Evolutionary conservation across 2,888 invertebrate species (phyloP).

Genomic region (Hyles lineata): DNA sequence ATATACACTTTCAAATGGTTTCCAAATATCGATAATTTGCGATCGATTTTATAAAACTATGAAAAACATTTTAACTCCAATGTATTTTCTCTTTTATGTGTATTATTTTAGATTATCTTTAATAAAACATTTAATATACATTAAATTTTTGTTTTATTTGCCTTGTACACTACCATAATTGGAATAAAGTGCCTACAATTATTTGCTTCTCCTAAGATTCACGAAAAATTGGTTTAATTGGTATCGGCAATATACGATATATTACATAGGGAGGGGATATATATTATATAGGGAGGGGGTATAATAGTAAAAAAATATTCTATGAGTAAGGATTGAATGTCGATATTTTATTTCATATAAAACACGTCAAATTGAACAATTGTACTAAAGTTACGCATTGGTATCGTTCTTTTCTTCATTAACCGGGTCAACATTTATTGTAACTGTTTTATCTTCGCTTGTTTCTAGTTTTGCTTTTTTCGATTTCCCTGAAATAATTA

Average conservation of each 20-base stretch:
- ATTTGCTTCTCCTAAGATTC: too few species aligned
- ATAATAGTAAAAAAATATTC: neutral
- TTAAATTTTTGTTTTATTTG: neutral
- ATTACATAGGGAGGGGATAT: too few species aligned
- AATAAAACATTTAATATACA: constrained; percentile 13
- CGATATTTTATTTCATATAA: neutral
- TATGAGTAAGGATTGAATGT: neutral
- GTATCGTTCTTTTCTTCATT: neutral
- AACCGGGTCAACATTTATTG: constrained; percentile 40
- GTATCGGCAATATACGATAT: too few species aligned
- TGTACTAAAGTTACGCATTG: neutral
- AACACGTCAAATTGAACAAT: neutral
- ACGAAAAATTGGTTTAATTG: too few species aligned
- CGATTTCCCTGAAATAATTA: constrained; percentile 53
- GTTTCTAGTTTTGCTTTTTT: constrained; percentile 44
- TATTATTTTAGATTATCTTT: constrained; percentile 17
- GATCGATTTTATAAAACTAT: neutral
- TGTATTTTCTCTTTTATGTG: constrained; percentile 36
- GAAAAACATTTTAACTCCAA: constrained; percentile 34
- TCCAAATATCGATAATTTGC: neutral
- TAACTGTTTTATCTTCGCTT: constrained; percentile 39
- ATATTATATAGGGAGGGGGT: too few species aligned
- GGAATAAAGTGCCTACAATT: too few species aligned
- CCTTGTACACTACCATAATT: neutral
- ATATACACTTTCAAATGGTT: neutral